Evolutionary conservation across 2,113 vertebrate genomes (phyloP).

Genomic region (Diadophis punctatus): DNA sequence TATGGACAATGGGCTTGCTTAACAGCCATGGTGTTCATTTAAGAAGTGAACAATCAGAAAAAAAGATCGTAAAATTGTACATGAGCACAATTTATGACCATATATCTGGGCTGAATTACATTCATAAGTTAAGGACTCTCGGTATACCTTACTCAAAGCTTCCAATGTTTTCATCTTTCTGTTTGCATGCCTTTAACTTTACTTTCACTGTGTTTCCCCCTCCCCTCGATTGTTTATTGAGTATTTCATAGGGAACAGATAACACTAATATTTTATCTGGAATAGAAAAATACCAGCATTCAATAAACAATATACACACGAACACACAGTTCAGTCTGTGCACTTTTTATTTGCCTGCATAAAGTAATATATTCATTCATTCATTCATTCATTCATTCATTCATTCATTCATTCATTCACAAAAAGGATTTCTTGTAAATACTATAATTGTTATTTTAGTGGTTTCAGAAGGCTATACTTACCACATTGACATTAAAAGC

Average conservation of each 20-base stretch:
- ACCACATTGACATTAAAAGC: constrained; percentile 98
- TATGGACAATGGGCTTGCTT: not conserved
- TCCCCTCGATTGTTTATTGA: not conserved
- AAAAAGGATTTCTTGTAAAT: rapidly evolving
- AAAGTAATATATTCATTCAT: not conserved
- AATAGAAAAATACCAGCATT: not conserved
- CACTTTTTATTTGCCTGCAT: not conserved
- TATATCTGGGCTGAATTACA: not conserved
- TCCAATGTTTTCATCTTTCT: not conserved
- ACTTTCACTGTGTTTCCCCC: not conserved
- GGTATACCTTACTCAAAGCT: not conserved
- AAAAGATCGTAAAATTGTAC: not conserved
- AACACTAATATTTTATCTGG: not conserved
- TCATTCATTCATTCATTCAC: not conserved
- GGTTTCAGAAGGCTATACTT: constrained; percentile 61
- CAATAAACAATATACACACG: not conserved
- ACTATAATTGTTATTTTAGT: not conserved
- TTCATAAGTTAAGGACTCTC: not conserved
- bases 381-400: not conserved
- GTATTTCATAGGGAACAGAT: not conserved
- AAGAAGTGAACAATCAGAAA: not conserved
- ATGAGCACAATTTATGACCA: not conserved
- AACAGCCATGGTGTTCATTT: not conserved
- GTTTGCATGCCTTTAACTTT: not conserved
- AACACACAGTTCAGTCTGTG: not conserved